Conservation (phyloP, 92 coral and sea anemone genomes). For the Heliopora coerulea region DNA sequence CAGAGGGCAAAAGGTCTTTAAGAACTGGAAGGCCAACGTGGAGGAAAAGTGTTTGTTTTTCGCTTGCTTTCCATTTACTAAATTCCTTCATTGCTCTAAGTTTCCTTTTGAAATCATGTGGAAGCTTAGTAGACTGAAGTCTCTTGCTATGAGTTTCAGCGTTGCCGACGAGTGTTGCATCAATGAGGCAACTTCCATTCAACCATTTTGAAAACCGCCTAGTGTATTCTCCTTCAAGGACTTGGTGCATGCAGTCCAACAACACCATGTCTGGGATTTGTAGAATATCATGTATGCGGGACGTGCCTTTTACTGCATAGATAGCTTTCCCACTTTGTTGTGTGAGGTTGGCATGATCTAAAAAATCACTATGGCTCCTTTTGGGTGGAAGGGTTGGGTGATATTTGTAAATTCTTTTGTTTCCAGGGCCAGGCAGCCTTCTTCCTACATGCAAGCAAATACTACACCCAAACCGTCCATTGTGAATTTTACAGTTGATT, state of each 20-base stretch:
- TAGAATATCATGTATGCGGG: slow-evolving; percentile 48
- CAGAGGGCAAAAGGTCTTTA: slow-evolving; percentile 42
- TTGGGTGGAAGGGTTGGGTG: not conserved
- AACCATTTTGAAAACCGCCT: slow-evolving; percentile 66
- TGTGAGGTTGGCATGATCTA: not conserved
- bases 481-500: slow-evolving; percentile 48
- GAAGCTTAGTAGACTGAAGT: slow-evolving; percentile 42
- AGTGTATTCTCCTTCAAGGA: slow-evolving; percentile 67
- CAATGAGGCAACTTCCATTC: slow-evolving; percentile 51
- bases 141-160: slow-evolving; percentile 18
- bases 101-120: slow-evolving; percentile 65
- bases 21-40: slow-evolving; percentile 61
- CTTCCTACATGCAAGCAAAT: slow-evolving; percentile 59
- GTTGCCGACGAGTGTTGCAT: not conserved
- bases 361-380: not conserved
- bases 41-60: slow-evolving; percentile 57
- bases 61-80: slow-evolving; percentile 63
- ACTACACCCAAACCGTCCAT: slow-evolving; percentile 61
- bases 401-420: not conserved
- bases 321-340: slow-evolving; percentile 35
- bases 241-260: slow-evolving; percentile 67
- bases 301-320: slow-evolving; percentile 54
- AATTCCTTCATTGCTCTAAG: slow-evolving; percentile 59
- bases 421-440: slow-evolving; percentile 53
- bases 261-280: slow-evolving; percentile 58